phyloP scores from a whole-genome alignment of 2,797 vertebrate genomes.

The Margarornis squamiger region DNA sequence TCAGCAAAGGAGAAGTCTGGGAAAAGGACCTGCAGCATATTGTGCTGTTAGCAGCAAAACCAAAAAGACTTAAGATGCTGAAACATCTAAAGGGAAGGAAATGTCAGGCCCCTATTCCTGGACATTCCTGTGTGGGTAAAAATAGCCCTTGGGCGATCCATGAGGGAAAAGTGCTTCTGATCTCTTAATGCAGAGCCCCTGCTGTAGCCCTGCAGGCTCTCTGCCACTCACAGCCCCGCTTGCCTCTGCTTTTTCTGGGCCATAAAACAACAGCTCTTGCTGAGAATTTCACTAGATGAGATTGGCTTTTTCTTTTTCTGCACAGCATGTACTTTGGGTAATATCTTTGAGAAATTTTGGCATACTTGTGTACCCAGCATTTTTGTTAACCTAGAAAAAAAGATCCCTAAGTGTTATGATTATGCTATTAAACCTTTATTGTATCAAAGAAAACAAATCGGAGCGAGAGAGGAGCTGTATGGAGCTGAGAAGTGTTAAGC shows the following conservation, averaged over 20 bases:
- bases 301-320: constrained; percentile 46
- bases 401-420: neutral
- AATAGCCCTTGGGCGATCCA: neutral
- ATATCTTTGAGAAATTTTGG: constrained; percentile 15
- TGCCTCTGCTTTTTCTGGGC: constrained; percentile 42
- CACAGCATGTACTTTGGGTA: constrained; percentile 9
- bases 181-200: constrained; percentile 44
- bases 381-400: constrained; percentile 44
- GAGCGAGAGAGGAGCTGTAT: neutral
- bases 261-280: constrained; percentile 5
- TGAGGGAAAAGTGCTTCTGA: constrained; percentile 14
- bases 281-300: constrained; percentile 42
- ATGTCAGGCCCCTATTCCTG: constrained; percentile 55
- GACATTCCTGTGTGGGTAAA: constrained; percentile 53
- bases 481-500: neutral
- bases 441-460: neutral
- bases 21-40: neutral
- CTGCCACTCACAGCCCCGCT: neutral
- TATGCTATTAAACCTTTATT: constrained; percentile 35
- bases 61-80: neutral
- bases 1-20: neutral
- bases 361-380: neutral
- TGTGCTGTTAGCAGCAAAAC: neutral
- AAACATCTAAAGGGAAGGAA: constrained; percentile 43
- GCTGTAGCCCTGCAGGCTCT: neutral